Base-by-base conservation (phyloP, 2,113 vertebrate genomes). In the Xiphias gladius region DNA sequence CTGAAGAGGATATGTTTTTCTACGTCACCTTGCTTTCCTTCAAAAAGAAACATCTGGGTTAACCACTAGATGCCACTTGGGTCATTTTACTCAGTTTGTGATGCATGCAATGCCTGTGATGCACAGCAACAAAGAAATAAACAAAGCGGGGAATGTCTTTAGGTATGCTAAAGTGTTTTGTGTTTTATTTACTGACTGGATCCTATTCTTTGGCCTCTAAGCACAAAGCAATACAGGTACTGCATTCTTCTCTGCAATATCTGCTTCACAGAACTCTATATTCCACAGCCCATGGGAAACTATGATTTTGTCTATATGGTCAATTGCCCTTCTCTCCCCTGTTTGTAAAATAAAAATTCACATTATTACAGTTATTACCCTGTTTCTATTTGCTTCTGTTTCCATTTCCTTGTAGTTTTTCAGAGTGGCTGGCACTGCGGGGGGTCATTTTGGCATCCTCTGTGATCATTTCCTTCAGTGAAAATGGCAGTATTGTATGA, bases 401-500 rank as follows among this genome's bases (percentile, higher is more conserved):
- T 72, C 26, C 12, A 17, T 67, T 88, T 89, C 61, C 73, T 52
- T 71, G 1, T 37, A 43, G 55, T 17, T 84, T 65, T 13, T 54
- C 16, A 5, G 55, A 80, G 52, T 65, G 9, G 26, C 43, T 76
- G 37, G 22, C 87, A 57, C 75, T 67, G 43, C 24, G n/a, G 78
- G 79, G 55, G 55, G 69, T 80, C 64, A 71, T 50, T 85, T 74
- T 24, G 75, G 63, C 65, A 13, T 74, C 73, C 39, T 11, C 70
- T 84, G 85, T 74, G 70, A 79, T 85, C 13, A 72, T 80, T 77
- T 84, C 65, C 66, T 62, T 73, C 16, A 39, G 55, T 79, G 84
- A 58, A 87, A 82, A 86, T 55, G 79, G 59, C 75, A 52, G 61
- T 73, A 85, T 79, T 90, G 84, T 86, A 79, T 86, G 81, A 88